Evolutionary conservation across 2,113 vertebrate genomes (phyloP).

Genomic region (Chloropsis cyanopogon): DNA sequence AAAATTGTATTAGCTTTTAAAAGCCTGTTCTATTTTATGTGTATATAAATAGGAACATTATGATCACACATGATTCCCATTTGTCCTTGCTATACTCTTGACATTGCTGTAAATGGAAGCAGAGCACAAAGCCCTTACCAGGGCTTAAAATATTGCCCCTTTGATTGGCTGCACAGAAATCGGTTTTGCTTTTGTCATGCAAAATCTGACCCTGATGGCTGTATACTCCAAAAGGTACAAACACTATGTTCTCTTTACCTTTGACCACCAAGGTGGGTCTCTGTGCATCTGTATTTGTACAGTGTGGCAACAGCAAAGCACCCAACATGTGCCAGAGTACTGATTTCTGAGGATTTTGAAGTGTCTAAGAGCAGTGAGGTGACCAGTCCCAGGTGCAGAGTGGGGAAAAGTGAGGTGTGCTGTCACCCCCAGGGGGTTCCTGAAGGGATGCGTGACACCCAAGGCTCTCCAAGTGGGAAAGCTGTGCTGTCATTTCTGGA

Average conservation of each 20-base stretch:
- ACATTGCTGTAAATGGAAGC: conserved; percentile 1
- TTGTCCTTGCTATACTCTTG: conserved; percentile 31
- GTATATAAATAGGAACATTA: conserved; percentile 52
- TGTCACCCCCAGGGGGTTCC: not conserved
- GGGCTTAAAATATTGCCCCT: not conserved
- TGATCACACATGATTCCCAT: not conserved
- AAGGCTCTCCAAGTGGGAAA: not conserved
- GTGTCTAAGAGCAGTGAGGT: not conserved
- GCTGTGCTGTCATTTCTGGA: not conserved
- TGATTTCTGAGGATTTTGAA: not conserved
- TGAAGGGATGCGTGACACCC: not conserved
- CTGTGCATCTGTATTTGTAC: not conserved
- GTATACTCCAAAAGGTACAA: not conserved
- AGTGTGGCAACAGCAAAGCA: not conserved
- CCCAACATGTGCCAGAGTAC: not conserved
- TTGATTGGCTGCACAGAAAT: not conserved
- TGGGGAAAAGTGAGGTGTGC: rapidly evolving
- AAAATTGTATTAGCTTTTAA: conserved; percentile 55
- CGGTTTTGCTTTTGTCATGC: not conserved
- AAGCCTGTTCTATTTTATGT: conserved; percentile 48
- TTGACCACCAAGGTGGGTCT: not conserved
- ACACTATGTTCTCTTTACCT: not conserved
- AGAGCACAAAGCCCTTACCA: not conserved
- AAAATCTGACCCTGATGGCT: not conserved
- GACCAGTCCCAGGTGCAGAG: not conserved